phyloP scores from a whole-genome alignment of 2,888 invertebrate species.

The Melinopterus prodromus region DNA sequence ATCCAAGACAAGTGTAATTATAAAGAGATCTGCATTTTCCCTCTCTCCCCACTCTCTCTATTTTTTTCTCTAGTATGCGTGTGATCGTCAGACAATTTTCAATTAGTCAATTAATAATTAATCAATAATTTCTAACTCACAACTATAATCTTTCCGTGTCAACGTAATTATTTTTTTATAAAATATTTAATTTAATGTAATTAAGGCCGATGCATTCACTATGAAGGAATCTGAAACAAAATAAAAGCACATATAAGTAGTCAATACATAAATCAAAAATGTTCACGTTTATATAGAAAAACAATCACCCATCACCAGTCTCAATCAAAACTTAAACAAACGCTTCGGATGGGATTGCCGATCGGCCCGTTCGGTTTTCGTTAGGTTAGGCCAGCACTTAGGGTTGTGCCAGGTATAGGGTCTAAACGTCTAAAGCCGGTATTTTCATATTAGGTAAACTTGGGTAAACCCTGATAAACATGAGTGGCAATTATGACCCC shows the following conservation, averaged over 20 bases:
- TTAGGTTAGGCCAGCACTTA: no score
- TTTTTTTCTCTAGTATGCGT: conserved; percentile 31
- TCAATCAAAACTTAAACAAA: no score
- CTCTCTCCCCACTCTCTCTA: conserved; percentile 26
- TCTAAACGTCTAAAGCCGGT: no score
- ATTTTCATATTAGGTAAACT: no score
- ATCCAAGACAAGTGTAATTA: conserved; percentile 43
- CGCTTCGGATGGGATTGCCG: no score
- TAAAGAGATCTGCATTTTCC: conserved; percentile 51
- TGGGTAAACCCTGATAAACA: no score
- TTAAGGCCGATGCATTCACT: conserved; percentile 64
- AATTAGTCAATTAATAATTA: conserved; percentile 47
- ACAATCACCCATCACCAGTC: not conserved
- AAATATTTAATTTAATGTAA: conserved; percentile 47
- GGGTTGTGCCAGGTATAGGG: no score
- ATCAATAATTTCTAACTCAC: conserved; percentile 54
- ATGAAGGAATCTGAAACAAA: conserved; percentile 61
- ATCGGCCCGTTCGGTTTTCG: no score
- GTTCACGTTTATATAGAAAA: not conserved
- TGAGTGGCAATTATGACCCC: no score
- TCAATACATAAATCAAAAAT: not conserved
- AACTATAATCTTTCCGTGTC: conserved; percentile 60
- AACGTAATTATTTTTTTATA: conserved; percentile 52
- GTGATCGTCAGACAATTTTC: conserved; percentile 5
- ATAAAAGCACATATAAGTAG: conserved; percentile 47